Conservation (phyloP, 2,113 vertebrate genomes). For the Periophthalmus modestus region DNA sequence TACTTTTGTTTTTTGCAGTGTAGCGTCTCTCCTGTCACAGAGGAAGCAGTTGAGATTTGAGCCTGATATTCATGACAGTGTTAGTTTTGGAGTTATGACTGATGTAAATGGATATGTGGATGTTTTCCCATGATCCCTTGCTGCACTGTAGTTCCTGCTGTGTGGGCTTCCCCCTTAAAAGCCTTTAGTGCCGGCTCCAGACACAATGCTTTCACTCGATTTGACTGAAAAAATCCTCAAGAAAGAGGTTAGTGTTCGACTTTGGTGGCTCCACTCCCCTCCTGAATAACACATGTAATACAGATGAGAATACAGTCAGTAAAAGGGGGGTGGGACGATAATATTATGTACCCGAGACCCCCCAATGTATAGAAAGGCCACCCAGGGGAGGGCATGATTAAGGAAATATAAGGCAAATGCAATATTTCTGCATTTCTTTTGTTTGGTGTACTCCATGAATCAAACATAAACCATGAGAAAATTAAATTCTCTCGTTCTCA, state of each 20-base stretch:
- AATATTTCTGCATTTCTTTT: not conserved
- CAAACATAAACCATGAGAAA: not conserved
- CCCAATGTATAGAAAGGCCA: conserved; percentile 47
- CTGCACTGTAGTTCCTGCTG: conserved; percentile 57
- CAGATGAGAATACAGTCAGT: conserved; percentile 57
- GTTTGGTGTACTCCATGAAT: not conserved
- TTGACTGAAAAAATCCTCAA: conserved; percentile 32
- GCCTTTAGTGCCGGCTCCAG: conserved; percentile 47
- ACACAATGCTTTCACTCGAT: conserved; percentile 35
- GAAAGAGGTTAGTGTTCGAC: conserved; percentile 55
- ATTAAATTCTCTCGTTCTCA: no score
- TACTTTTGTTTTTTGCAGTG: not conserved
- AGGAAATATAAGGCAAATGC: not conserved
- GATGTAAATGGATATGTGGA: conserved; percentile 53
- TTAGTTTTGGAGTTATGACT: conserved; percentile 44
- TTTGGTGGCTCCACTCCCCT: conserved; percentile 60
- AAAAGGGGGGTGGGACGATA: conserved; percentile 37
- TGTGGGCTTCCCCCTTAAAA: conserved; percentile 63
- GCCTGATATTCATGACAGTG: conserved; percentile 39
- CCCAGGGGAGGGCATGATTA: conserved; percentile 27
- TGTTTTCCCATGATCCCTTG: conserved; percentile 52
- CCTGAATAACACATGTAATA: conserved; percentile 62
- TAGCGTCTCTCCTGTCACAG: conserved; percentile 43
- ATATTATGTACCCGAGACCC: conserved; percentile 37
- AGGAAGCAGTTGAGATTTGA: conserved; percentile 49